A percentile compares a stretch with the other conserved stretches of the same genome.
Conservation (phyloP, 2,113 vertebrate genomes). For the Dendrocopos noguchii region DNA sequence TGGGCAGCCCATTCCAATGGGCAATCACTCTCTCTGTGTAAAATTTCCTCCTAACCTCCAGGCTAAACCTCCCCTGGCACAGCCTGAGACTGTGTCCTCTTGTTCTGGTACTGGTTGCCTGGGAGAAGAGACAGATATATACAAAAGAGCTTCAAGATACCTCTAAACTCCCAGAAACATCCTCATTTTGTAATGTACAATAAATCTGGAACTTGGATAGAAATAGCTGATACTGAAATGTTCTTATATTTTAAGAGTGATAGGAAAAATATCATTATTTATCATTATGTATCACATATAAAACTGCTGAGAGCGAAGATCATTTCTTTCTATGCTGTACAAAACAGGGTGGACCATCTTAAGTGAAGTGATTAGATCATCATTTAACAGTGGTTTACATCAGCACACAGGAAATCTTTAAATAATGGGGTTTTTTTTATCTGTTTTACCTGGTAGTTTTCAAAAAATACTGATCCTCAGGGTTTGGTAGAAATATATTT, state of each 20-base stretch:
- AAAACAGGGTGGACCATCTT: background rate
- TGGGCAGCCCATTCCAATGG: too few species aligned
- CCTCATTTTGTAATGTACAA: background rate
- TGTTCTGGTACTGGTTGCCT: too few species aligned
- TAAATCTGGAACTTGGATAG: background rate
- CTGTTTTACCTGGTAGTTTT: background rate
- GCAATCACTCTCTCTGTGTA: too few species aligned
- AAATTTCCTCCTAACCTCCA: too few species aligned
- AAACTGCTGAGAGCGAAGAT: background rate
- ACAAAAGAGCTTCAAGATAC: background rate
- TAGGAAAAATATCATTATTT: background rate
- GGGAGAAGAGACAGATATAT: too few species aligned
- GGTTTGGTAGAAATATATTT: background rate
- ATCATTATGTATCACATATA: background rate
- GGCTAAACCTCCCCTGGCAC: too few species aligned
- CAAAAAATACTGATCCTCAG: background rate
- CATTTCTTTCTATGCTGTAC: background rate
- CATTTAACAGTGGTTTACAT: background rate
- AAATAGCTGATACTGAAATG: background rate
- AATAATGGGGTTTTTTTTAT: background rate
- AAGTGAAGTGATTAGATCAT: background rate
- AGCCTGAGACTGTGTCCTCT: too few species aligned
- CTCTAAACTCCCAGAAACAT: background rate
- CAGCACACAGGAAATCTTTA: background rate
- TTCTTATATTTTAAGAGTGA: background rate